Evolutionary conservation across 2,113 vertebrate species (phyloP).

Genomic region (Garra rufa): DNA sequence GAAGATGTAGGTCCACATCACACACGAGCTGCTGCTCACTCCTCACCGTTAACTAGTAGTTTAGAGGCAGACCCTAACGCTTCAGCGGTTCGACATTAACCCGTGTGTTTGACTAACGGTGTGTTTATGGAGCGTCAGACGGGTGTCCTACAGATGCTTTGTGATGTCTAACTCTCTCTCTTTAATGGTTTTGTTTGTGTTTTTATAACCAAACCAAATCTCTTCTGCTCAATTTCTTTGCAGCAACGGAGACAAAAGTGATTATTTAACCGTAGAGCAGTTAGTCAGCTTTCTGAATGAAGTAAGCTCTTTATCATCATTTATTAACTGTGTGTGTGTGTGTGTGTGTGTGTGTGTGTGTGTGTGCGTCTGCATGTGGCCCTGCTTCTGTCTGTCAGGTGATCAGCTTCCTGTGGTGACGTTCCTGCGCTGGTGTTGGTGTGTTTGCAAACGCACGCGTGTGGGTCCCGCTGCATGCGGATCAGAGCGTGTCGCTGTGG

Average conservation of each 20-base stretch:
- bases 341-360: not conserved
- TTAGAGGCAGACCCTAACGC: conserved; percentile 77
- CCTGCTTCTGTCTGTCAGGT: not conserved
- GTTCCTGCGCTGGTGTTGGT: not conserved
- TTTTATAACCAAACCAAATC: conserved; percentile 62
- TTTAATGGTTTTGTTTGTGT: not conserved
- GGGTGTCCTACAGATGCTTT: conserved; percentile 29
- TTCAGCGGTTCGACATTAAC: conserved; percentile 83
- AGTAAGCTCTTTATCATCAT: conserved; percentile 98
- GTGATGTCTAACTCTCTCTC: conserved; percentile 52
- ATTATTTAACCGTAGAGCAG: conserved; percentile 99
- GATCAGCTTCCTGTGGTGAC: not conserved
- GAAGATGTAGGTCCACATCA: conserved; percentile 95
- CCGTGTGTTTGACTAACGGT: conserved; percentile 74
- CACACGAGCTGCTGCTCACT: not conserved
- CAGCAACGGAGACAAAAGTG: conserved; percentile 99
- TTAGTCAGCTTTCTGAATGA: conserved; percentile 99
- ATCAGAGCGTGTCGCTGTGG: not conserved
- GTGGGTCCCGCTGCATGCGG: not conserved
- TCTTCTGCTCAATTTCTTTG: conserved; percentile 98
- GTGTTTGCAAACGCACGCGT: not conserved
- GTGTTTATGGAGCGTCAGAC: not conserved
- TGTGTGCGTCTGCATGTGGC: not conserved
- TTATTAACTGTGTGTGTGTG: conserved; percentile 86
- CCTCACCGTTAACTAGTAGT: not conserved